Percentiles rank a stretch among this genome's conserved stretches.
These are phyloP conservation scores for Nephrocerus scutellatus DNA, from an alignment of 2,888 invertebrate genomes.

Conservation along the genomic window DNA sequence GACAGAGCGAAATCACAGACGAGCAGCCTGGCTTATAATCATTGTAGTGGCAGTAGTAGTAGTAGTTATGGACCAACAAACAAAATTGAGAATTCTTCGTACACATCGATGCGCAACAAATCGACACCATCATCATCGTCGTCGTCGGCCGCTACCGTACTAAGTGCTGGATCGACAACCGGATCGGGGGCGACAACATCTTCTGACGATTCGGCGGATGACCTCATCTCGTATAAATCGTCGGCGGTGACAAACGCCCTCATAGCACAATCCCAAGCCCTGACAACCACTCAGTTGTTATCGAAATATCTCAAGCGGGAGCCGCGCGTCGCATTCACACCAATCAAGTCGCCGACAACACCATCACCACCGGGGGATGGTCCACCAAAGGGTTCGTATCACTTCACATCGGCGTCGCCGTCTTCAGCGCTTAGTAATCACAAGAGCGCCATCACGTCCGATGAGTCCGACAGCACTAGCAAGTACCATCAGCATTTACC, in stretches of 20 bases:
- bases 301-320: conserved; percentile 45
- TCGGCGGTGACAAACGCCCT: conserved; percentile 43
- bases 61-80: conserved; percentile 5
- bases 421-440: conserved; percentile 20
- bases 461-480: conserved; percentile 25
- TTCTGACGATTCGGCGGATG: conserved; percentile 43
- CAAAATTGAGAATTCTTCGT: conserved; percentile 26
- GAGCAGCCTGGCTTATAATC: conserved; percentile 1
- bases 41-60: conserved; percentile 22
- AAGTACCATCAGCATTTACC: conserved; percentile 24
- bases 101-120: conserved; percentile 40
- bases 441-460: conserved; percentile 25
- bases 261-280: conserved; percentile 45
- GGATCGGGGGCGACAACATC: conserved; percentile 42
- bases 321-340: conserved; percentile 44
- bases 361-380: conserved; percentile 41
- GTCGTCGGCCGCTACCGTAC: conserved; percentile 42
- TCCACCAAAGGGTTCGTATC: conserved; percentile 41
- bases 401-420: no score
- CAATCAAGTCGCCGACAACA: conserved; percentile 43
- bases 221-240: conserved; percentile 42
- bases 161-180: conserved; percentile 41
- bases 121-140: conserved; percentile 43
- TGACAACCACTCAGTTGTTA: conserved; percentile 46
- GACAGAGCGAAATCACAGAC: conserved; percentile 16